Percentiles rank a stretch among this genome's conserved stretches.
phyloP scores from a whole-genome alignment of 1,140 invertebrate genomes.

The Carcinoscorpius rotundicauda region DNA sequence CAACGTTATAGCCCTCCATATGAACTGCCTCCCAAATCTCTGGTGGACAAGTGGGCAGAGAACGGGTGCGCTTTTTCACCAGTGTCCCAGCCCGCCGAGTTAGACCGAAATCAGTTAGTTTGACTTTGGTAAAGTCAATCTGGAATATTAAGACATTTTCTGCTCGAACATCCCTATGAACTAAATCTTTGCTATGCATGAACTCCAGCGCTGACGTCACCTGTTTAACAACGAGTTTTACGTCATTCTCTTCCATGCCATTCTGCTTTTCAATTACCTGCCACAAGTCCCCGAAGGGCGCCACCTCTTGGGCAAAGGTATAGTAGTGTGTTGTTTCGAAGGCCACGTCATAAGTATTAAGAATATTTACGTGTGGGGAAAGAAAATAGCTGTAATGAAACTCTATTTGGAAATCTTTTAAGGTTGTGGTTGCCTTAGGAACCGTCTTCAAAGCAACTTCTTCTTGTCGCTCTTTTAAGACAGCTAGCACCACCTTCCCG shows the following conservation, averaged over 20 bases:
- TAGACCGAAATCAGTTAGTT: conserved; percentile 92
- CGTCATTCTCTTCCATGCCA: conserved; percentile 33
- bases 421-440: conserved; percentile 32
- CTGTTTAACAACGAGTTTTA: conserved; percentile 39
- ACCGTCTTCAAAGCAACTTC: conserved; percentile 44
- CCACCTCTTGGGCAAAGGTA: conserved; percentile 64
- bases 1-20: conserved; percentile 61
- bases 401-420: conserved; percentile 40
- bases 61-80: conserved; percentile 39
- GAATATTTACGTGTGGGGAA: conserved; percentile 40
- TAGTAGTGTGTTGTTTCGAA: conserved; percentile 38
- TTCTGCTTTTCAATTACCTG: conserved; percentile 22
- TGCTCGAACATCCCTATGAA: conserved; percentile 64
- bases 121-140: conserved; percentile 46
- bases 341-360: conserved; percentile 74
- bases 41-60: conserved; percentile 46
- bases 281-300: conserved; percentile 67
- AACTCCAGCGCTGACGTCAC: conserved; percentile 80
- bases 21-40: conserved; percentile 74
- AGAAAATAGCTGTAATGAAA: conserved; percentile 47
- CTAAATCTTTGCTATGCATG: conserved; percentile 80
- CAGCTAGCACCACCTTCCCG: conserved; percentile 72
- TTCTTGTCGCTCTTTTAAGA: conserved; percentile 67
- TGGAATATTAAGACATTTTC: conserved; percentile 34
- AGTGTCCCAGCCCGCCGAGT: conserved; percentile 51